Conservation (phyloP, 2,113 vertebrate species). For the Sarotherodon lohbergeri region DNA sequence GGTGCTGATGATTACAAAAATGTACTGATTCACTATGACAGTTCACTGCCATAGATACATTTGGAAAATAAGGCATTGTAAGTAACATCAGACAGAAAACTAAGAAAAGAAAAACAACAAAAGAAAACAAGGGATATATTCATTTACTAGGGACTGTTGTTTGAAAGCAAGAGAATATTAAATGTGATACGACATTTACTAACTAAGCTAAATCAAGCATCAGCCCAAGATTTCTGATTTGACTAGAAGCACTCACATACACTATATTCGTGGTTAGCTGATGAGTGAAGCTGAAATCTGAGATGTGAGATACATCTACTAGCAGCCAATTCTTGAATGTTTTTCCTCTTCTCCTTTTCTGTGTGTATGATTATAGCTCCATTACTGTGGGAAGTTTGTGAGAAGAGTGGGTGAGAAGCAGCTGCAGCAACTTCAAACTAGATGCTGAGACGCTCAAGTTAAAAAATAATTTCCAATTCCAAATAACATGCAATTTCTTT, state of each 20-base stretch:
- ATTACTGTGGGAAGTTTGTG: background rate
- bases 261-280: background rate
- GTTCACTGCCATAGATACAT: background rate
- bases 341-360: background rate
- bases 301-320: background rate
- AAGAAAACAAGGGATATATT: background rate
- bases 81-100: background rate
- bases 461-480: background rate
- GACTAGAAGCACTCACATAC: background rate
- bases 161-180: background rate
- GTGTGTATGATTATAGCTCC: background rate
- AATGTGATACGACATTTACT: fast-evolving
- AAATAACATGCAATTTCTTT: background rate
- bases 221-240: background rate
- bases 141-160: background rate
- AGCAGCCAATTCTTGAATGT: background rate
- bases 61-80: too few relatives aligned
- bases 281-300: background rate
- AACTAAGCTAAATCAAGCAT: background rate
- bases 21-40: background rate
- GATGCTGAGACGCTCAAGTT: background rate
- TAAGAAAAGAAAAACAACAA: background rate
- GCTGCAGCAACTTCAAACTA: background rate
- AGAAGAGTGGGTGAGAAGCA: background rate
- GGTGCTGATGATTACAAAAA: background rate